Evolutionary conservation across 2,888 invertebrate genomes (phyloP).

Genomic region (Oasisia sp.): DNA sequence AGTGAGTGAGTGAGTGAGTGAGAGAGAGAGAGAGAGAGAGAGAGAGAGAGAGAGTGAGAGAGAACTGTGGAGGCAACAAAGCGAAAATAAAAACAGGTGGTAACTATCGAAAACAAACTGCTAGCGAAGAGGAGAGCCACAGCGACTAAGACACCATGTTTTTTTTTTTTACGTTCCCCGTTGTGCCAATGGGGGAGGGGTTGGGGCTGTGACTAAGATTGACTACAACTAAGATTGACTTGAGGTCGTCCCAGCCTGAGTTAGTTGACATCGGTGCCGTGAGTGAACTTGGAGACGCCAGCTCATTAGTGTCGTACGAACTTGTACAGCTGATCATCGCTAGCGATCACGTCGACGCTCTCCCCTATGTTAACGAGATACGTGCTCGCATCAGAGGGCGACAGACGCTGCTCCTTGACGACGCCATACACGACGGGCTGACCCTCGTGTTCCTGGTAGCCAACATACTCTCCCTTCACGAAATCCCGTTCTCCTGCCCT

Average conservation of each 20-base stretch:
- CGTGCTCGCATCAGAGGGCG: constrained; percentile 19
- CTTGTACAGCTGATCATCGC: not conserved
- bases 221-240: not conserved
- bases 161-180: too few relatives aligned
- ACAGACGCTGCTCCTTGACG: constrained; percentile 29
- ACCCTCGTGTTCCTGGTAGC: constrained; percentile 22
- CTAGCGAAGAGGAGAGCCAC: too few relatives aligned
- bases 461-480: constrained; percentile 35
- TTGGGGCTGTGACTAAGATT: not conserved
- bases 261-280: not conserved
- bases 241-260: not conserved
- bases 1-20: too few relatives aligned
- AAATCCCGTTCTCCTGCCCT: constrained; percentile 29
- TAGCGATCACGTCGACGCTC: not conserved
- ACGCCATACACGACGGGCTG: constrained; percentile 26
- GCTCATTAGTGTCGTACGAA: not conserved
- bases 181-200: not conserved
- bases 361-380: constrained; percentile 25
- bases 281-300: too few relatives aligned
- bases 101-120: too few relatives aligned
- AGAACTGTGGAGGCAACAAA: too few relatives aligned
- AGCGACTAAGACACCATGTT: too few relatives aligned
- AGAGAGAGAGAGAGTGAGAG: too few relatives aligned
- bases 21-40: too few relatives aligned
- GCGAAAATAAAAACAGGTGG: too few relatives aligned